Conservation (phyloP, 2,797 vertebrate genomes). For the Eutrigla gurnardus region DNA sequence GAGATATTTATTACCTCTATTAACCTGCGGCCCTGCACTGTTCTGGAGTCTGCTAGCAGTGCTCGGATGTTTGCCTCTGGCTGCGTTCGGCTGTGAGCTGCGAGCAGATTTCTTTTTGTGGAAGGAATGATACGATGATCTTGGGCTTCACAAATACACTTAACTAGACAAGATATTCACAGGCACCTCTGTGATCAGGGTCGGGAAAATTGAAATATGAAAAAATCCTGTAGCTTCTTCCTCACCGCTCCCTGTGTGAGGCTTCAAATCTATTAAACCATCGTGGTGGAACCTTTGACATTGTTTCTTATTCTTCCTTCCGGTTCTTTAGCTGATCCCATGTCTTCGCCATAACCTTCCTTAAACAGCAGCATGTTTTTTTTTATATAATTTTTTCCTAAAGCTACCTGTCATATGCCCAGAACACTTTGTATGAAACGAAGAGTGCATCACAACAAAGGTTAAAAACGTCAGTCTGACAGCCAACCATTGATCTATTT, state of each 20-base stretch:
- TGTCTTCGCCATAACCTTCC: conserved; percentile 5
- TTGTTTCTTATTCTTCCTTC: background rate
- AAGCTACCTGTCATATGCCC: conserved; percentile 28
- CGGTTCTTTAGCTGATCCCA: conserved; percentile 9
- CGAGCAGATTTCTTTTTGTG: background rate
- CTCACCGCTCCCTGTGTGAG: background rate
- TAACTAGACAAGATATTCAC: background rate
- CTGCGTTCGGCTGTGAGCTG: background rate
- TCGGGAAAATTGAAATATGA: background rate
- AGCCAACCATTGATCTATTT: conserved; percentile 69
- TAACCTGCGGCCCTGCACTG: background rate
- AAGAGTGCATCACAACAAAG: conserved; percentile 46
- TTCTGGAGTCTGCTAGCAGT: background rate
- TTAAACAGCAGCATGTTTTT: conserved; percentile 27
- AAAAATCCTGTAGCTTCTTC: background rate
- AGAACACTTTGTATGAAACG: conserved; percentile 39
- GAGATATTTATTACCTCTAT: conserved; percentile 11
- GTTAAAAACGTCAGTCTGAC: conserved; percentile 62
- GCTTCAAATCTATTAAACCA: background rate
- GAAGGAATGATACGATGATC: background rate
- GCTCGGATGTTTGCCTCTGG: background rate
- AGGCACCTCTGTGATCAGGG: background rate
- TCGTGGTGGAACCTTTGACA: background rate
- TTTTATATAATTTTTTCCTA: conserved; percentile 27
- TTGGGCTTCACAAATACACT: background rate